Conservation (phyloP, 2,888 invertebrate species). For the Oxycera nigricornis region DNA sequence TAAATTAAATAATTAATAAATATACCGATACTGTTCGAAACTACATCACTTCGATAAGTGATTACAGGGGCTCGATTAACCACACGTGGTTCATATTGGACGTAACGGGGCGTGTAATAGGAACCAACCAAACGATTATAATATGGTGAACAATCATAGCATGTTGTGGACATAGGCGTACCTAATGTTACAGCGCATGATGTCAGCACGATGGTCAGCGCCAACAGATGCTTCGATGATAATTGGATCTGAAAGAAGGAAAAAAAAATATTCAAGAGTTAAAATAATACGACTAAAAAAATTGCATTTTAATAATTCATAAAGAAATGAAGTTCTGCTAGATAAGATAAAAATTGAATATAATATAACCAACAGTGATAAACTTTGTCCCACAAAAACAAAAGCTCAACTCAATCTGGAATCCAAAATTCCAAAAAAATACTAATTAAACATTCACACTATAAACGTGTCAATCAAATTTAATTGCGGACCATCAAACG, state of each 20-base stretch:
- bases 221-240: conserved; percentile 21
- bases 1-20: background rate
- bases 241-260: conserved; percentile 1
- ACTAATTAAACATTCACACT: too few species aligned
- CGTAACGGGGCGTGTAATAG: conserved; percentile 7
- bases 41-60: conserved; percentile 22
- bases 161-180: conserved; percentile 17
- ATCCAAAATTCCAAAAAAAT: too few species aligned
- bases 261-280: background rate
- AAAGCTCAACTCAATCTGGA: too few species aligned
- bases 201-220: conserved; percentile 9
- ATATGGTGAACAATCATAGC: conserved; percentile 17
- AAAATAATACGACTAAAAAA: too few species aligned
- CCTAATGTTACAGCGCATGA: conserved; percentile 19
- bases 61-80: conserved; percentile 27
- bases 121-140: conserved; percentile 24
- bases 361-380: too few species aligned
- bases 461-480: too few species aligned
- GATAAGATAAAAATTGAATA: too few species aligned
- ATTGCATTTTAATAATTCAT: too few species aligned
- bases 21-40: conserved; percentile 17
- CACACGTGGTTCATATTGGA: conserved; percentile 21
- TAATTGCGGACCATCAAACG: too few species aligned
- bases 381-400: too few species aligned
- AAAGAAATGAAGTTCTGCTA: too few species aligned